A percentile compares a stretch with the other conserved stretches of the same genome.
These are phyloP conservation scores for Pyrgus malvae DNA, from an alignment of 2,888 invertebrate genomes.

Conservation along the genomic window DNA sequence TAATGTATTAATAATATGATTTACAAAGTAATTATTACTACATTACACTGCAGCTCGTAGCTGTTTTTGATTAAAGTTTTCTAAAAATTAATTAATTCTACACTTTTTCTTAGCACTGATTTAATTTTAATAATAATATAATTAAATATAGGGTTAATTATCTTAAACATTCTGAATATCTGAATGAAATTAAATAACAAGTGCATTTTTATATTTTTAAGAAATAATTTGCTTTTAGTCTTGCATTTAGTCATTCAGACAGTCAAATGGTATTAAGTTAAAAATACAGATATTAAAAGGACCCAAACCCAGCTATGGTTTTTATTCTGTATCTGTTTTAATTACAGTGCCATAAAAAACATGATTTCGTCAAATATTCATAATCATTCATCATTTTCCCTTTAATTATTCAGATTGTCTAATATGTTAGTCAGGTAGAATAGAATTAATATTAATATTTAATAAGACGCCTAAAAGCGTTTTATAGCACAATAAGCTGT, in stretches of 20 bases:
- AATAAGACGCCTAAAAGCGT: background rate
- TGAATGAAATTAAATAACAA: constrained; percentile 26
- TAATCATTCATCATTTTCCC: too few species aligned
- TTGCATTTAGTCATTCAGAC: constrained; percentile 28
- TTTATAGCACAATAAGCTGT: background rate
- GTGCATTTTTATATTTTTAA: constrained; percentile 4
- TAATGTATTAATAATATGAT: constrained; percentile 43
- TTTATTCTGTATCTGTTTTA: constrained; percentile 18
- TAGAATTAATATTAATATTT: too few species aligned
- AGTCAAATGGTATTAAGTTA: constrained; percentile 26
- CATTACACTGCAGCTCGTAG: constrained; percentile 65
- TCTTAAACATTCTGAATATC: constrained; percentile 21
- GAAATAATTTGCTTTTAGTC: constrained; percentile 2
- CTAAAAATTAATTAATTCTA: constrained; percentile 26
- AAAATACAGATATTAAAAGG: constrained; percentile 43
- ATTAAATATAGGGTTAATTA: constrained; percentile 11
- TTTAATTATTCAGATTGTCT: too few species aligned
- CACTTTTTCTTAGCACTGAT: too few species aligned
- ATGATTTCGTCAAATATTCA: constrained; percentile 13
- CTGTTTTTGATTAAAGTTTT: constrained; percentile 48
- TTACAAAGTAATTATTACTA: constrained; percentile 72
- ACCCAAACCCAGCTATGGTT: constrained; percentile 73
- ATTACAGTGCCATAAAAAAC: background rate
- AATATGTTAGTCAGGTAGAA: too few species aligned
- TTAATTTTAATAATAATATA: constrained; percentile 20